Evolutionary conservation across 2,797 vertebrate species (phyloP).

Genomic region (Platalea minor): DNA sequence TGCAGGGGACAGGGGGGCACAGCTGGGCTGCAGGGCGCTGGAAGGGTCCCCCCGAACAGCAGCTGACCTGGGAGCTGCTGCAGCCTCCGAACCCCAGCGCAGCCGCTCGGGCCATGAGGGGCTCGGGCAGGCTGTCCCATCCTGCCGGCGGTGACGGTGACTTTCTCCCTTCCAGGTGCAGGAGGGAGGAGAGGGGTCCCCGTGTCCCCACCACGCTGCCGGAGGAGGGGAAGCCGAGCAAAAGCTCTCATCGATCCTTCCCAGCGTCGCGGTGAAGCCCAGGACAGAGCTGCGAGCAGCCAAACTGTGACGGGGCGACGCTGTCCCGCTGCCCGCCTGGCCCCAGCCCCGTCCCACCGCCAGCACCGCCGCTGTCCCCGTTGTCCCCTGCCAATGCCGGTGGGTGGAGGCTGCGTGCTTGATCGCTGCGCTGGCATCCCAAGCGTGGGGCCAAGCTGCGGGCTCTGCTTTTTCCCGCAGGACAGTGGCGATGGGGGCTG

Average conservation of each 20-base stretch:
- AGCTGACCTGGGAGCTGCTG: neutral
- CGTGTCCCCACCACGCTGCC: neutral
- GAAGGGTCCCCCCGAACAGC: neutral
- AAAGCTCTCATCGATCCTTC: neutral
- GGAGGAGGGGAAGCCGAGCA: neutral
- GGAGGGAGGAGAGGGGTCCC: neutral
- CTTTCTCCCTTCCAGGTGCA: constrained; percentile 11
- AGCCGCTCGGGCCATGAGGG: neutral
- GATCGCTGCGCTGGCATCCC: neutral
- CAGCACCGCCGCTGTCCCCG: neutral
- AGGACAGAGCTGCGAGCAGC: fast-evolving
- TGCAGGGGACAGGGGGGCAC: neutral
- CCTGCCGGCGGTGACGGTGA: fast-evolving
- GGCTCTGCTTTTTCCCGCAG: neutral
- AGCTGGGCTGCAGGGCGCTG: too few species aligned
- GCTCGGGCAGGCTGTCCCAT: neutral
- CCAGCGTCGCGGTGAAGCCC: neutral
- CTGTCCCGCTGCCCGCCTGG: neutral
- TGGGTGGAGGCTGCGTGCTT: neutral
- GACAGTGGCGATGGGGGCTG: constrained; percentile 73
- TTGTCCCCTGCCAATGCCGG: neutral
- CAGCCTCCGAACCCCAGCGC: neutral
- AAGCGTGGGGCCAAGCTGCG: fast-evolving
- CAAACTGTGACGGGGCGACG: fast-evolving
- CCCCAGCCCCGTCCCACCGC: neutral